These are phyloP conservation scores for Holotrichia oblita DNA, from an alignment of 1,140 invertebrate species.

Conservation along the genomic window DNA sequence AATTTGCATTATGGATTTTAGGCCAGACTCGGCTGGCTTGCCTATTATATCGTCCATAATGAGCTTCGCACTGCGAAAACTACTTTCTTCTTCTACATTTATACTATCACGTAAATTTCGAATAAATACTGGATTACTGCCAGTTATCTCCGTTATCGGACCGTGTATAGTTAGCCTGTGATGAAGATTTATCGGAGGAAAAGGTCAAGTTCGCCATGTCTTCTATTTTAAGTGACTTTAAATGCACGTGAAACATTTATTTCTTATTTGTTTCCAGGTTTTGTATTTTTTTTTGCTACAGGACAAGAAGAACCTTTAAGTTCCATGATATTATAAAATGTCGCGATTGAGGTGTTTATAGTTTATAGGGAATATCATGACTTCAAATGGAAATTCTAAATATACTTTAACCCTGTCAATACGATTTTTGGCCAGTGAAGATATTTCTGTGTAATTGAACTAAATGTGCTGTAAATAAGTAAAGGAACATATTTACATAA, in stretches of 20 bases:
- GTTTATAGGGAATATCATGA: too few relatives aligned
- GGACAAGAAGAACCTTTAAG: too few relatives aligned
- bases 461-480: too few relatives aligned
- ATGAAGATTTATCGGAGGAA: slow-evolving; percentile 16
- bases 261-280: neutral
- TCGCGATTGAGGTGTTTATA: too few relatives aligned
- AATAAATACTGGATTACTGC: slow-evolving; percentile 12
- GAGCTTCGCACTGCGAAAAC: neutral
- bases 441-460: too few relatives aligned
- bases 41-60: neutral
- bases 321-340: too few relatives aligned
- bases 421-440: too few relatives aligned
- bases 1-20: neutral
- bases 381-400: too few relatives aligned
- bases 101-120: slow-evolving; percentile 12
- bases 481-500: too few relatives aligned
- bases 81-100: neutral
- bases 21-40: neutral
- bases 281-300: too few relatives aligned
- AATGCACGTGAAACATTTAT: neutral
- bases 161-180: neutral
- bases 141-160: neutral
- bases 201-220: slow-evolving; percentile 3
- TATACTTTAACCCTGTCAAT: too few relatives aligned
- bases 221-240: neutral